Evolutionary conservation across 2,888 invertebrate species (phyloP).

Genomic region (Heteromyza rotundicornis): DNA sequence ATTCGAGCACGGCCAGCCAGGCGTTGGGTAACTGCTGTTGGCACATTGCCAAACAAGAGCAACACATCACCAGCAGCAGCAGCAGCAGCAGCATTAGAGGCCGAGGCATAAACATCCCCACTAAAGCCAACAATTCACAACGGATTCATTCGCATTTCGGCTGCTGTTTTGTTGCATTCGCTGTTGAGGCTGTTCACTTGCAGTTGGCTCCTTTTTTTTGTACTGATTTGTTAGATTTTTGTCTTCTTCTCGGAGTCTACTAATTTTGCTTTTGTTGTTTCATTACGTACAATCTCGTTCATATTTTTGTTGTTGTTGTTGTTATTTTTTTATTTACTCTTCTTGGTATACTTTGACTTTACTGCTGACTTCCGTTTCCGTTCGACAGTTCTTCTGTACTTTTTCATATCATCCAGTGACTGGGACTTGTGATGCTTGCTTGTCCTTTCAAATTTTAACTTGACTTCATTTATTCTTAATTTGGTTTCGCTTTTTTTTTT

Average conservation of each 20-base stretch:
- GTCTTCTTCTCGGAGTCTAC: too few relatives aligned
- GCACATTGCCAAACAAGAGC: slow-evolving; percentile 29
- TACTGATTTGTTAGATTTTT: neutral
- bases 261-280: too few relatives aligned
- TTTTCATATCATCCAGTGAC: neutral
- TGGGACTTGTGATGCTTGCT: neutral
- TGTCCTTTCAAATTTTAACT: neutral
- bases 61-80: slow-evolving; percentile 17
- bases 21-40: too few relatives aligned
- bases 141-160: too few relatives aligned
- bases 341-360: too few relatives aligned
- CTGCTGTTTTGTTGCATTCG: too few relatives aligned
- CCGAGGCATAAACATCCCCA: too few relatives aligned
- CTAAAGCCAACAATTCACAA: too few relatives aligned
- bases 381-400: neutral
- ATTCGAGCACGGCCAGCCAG: neutral
- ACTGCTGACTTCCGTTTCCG: neutral
- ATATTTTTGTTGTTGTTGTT: too few relatives aligned
- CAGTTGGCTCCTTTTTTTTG: neutral
- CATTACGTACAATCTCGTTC: too few relatives aligned
- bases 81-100: too few relatives aligned
- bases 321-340: neutral
- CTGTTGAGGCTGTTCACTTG: too few relatives aligned
- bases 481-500: neutral
- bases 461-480: neutral